Base-by-base conservation (phyloP, 2,113 vertebrate genomes). In the Passer montanus region DNA sequence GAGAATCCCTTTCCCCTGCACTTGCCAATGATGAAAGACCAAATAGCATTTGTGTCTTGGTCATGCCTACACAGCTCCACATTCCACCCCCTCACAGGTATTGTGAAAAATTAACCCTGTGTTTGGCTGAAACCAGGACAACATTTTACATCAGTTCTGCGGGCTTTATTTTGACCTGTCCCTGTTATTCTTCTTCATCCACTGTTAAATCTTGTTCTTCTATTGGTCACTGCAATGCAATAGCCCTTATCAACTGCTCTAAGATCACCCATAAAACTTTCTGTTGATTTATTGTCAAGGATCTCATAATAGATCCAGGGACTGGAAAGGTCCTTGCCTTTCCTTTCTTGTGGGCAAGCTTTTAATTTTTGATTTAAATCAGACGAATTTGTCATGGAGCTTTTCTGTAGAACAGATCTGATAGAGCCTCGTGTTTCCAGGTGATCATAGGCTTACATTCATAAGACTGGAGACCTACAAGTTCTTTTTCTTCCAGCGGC, bases 401-500 rank as follows among this genome's bases (percentile, higher is more conserved):
- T 50, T 62, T 88, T 75, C 22, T 75, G 17, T 58, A 47, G 46
- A 77, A 53, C 1, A 62, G 10, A 41, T 59, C 35, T 79, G 28
- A 3, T 21, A 39, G 21, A 72, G 8, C 31, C 8, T 67, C 3
- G 0, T 49, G 18, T 76, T 89, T 67, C 31, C 5, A 23, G 18
- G 28, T 1, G 2, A 49, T 35, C 3, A 2, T 16, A 58, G 10
- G 10, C 24, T 46, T 79, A 10, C 15, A n/a, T 78, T 74, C 2
- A 0, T 74, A 41, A 78, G 28, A 37, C 11, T 0, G 0, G 17
- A 59, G 10, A 41, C 18, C 1, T 66, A 28, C 13, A 69, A 31
- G 27, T 68, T 39, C 9, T 50, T 82, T 77, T 58, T 17, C 15
- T 41, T 56, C 31, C 19, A 37, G n/a, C 2, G 2, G 21, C 43